Evolutionary conservation across 2,888 invertebrate species (phyloP).

Genomic region (Platycheirus rosarum): DNA sequence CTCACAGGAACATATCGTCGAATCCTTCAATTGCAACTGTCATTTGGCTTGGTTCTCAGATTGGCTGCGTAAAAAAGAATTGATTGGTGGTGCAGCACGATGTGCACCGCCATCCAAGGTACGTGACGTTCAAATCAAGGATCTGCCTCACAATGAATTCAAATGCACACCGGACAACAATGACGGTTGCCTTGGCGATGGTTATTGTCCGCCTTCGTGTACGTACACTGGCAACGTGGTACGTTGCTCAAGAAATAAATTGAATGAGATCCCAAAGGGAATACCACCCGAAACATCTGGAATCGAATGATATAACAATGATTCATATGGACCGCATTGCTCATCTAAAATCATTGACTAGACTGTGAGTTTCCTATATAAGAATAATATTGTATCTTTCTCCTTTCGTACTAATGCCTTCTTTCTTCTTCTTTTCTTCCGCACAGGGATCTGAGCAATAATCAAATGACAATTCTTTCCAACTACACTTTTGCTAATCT

Average conservation of each 20-base stretch:
- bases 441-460: constrained; percentile 97
- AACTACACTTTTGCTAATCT: constrained; percentile 96
- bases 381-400: too few relatives aligned
- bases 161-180: constrained; percentile 92
- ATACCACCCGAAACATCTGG: constrained; percentile 97
- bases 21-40: constrained; percentile 97
- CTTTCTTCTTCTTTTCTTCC: constrained; percentile 77
- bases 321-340: constrained; percentile 92
- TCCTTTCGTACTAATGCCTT: constrained; percentile 10
- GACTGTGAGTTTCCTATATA: constrained; percentile 88
- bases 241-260: constrained; percentile 91
- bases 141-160: constrained; percentile 92
- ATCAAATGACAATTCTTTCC: constrained; percentile 93
- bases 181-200: constrained; percentile 92
- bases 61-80: constrained; percentile 91
- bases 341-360: constrained; percentile 92
- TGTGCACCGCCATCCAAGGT: constrained; percentile 90
- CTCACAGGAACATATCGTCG: constrained; percentile 92
- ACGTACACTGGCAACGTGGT: constrained; percentile 95
- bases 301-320: constrained; percentile 95
- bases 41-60: constrained; percentile 95
- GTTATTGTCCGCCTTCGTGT: constrained; percentile 96
- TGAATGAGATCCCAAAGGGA: constrained; percentile 92
- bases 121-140: constrained; percentile 90
- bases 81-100: constrained; percentile 89